Conservation (phyloP, 2,797 vertebrate species). For the Saguinus oedipus region DNA sequence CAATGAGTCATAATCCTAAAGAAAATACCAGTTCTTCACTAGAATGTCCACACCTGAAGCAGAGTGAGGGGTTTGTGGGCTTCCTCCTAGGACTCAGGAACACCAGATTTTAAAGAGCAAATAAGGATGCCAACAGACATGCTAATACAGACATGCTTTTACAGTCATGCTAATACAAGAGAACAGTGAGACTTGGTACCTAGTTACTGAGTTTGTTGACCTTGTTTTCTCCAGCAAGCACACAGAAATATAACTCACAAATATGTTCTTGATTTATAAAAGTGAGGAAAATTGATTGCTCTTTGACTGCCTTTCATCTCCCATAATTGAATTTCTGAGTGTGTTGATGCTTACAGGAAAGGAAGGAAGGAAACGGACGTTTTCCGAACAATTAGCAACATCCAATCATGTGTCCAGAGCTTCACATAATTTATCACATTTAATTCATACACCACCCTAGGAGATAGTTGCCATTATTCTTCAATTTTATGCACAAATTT, state of each 20-base stretch:
- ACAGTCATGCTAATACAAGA: not conserved
- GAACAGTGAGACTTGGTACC: not conserved
- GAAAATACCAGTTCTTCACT: slow-evolving; percentile 57
- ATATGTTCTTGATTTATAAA: slow-evolving; percentile 40
- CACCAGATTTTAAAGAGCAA: not conserved
- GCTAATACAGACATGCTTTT: not conserved
- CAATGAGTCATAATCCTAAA: slow-evolving; percentile 60
- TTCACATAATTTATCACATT: slow-evolving; percentile 21
- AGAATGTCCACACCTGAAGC: slow-evolving; percentile 59
- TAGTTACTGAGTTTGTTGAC: not conserved
- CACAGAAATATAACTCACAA: slow-evolving; percentile 32
- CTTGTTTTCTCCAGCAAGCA: not conserved
- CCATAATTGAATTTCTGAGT: slow-evolving; percentile 64
- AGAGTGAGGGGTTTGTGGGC: not conserved
- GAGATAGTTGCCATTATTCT: not conserved
- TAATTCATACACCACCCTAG: not conserved
- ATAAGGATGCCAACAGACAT: not conserved
- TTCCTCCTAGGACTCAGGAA: not conserved
- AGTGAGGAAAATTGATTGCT: slow-evolving; percentile 6
- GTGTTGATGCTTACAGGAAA: not conserved
- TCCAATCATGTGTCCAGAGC: not conserved
- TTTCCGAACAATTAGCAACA: not conserved
- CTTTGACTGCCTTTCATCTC: slow-evolving; percentile 42
- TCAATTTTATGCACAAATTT: slow-evolving; percentile 44
- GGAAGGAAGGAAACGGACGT: not conserved